A percentile compares a stretch with the other conserved stretches of the same genome.
Conservation (phyloP, 2,797 vertebrate species). For the Cuniculus paca region DNA sequence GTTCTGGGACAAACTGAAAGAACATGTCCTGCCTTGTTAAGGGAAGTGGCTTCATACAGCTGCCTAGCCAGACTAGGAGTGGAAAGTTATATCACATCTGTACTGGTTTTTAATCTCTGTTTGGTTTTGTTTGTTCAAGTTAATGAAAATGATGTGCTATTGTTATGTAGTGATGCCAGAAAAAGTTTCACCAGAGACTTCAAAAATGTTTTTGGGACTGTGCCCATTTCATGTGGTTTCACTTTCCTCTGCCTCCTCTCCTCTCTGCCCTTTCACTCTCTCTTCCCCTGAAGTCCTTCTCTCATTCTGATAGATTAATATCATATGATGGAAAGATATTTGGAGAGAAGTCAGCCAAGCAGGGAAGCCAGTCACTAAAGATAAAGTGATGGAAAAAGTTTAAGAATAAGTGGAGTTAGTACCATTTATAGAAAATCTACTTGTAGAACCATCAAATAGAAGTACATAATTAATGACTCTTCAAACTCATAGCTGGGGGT, state of each 20-base stretch:
- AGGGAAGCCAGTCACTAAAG: slow-evolving; percentile 45
- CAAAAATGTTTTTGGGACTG: slow-evolving; percentile 85
- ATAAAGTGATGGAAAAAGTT: slow-evolving; percentile 59
- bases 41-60: slow-evolving; percentile 74
- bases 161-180: slow-evolving; percentile 87
- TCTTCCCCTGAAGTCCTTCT: slow-evolving; percentile 28
- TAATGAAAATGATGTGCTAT: slow-evolving; percentile 89
- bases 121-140: slow-evolving; percentile 88
- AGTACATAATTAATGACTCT: slow-evolving; percentile 62
- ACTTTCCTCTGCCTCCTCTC: slow-evolving; percentile 75
- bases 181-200: slow-evolving; percentile 87
- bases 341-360: slow-evolving; percentile 61
- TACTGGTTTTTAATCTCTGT: slow-evolving; percentile 86
- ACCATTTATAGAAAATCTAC: slow-evolving; percentile 51
- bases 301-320: slow-evolving; percentile 68
- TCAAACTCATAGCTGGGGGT: slow-evolving; percentile 60
- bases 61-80: slow-evolving; percentile 61
- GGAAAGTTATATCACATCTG: slow-evolving; percentile 83
- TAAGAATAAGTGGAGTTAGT: slow-evolving; percentile 18
- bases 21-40: slow-evolving; percentile 69
- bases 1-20: not conserved
- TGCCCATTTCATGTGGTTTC: slow-evolving; percentile 87
- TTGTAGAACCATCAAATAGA: slow-evolving; percentile 42
- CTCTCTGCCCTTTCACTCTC: not conserved
- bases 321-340: slow-evolving; percentile 62